Evolutionary conservation across 2,113 vertebrate species (phyloP).

Genomic region (Upupa epops): DNA sequence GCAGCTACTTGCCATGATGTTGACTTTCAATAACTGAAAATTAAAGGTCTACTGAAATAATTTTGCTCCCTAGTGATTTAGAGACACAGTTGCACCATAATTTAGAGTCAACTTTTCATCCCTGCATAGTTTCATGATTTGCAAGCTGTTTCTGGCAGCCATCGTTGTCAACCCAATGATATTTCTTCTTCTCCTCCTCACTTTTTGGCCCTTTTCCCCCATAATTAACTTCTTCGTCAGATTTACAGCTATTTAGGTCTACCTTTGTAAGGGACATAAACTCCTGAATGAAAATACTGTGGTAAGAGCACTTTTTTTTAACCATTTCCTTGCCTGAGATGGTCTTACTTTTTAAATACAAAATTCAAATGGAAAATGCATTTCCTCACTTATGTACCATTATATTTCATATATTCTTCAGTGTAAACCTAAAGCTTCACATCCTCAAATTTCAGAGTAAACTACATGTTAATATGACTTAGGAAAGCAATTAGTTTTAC

Average conservation of each 20-base stretch:
- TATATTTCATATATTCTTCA: too few species aligned
- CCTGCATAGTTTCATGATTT: constrained; percentile 70
- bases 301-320: neutral
- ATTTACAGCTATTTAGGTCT: constrained; percentile 72
- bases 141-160: constrained; percentile 76
- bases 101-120: constrained; percentile 73
- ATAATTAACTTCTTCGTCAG: constrained; percentile 73
- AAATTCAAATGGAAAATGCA: neutral
- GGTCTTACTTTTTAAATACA: neutral
- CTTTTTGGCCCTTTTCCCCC: constrained; percentile 67
- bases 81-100: constrained; percentile 69
- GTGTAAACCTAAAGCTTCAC: too few species aligned
- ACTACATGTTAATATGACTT: neutral
- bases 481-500: neutral
- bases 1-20: constrained; percentile 57
- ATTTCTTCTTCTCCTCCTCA: constrained; percentile 66
- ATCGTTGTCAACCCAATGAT: constrained; percentile 60
- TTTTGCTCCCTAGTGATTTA: constrained; percentile 75
- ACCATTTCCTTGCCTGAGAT: neutral
- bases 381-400: neutral
- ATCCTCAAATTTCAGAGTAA: neutral
- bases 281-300: constrained; percentile 60
- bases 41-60: constrained; percentile 71
- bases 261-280: constrained; percentile 63
- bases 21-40: constrained; percentile 74